phyloP scores from a whole-genome alignment of 1,140 invertebrate genomes.

The Streblospio benedicti region DNA sequence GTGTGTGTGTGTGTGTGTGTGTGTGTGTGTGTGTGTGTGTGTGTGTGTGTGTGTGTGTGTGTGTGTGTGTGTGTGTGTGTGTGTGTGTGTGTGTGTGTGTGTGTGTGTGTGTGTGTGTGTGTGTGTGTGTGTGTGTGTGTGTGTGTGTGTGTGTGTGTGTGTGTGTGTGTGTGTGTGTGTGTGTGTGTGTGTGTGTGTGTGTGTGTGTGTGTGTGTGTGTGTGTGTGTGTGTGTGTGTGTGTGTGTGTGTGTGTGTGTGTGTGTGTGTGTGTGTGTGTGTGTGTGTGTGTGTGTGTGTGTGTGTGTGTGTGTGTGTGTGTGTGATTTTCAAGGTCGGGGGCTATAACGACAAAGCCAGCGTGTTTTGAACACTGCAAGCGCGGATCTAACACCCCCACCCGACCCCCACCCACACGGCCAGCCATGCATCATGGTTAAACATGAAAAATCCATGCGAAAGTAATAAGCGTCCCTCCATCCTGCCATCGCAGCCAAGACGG shows the following conservation, averaged over 20 bases:
- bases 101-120: not conserved
- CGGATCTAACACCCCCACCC: no score
- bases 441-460: no score
- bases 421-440: no score
- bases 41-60: not conserved
- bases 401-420: no score
- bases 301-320: conserved; percentile 3
- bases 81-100: not conserved
- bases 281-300: not conserved
- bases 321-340: conserved; percentile 20
- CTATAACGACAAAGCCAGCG: not conserved
- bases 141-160: not conserved
- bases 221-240: not conserved
- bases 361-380: not conserved
- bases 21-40: not conserved
- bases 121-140: not conserved
- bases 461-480: no score
- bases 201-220: not conserved
- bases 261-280: not conserved
- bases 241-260: not conserved
- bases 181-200: not conserved
- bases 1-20: not conserved
- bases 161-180: not conserved
- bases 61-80: not conserved
- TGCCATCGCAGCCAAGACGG: no score